phyloP scores from a whole-genome alignment of 2,113 vertebrate genomes.

The Pachycephala philippinensis region DNA sequence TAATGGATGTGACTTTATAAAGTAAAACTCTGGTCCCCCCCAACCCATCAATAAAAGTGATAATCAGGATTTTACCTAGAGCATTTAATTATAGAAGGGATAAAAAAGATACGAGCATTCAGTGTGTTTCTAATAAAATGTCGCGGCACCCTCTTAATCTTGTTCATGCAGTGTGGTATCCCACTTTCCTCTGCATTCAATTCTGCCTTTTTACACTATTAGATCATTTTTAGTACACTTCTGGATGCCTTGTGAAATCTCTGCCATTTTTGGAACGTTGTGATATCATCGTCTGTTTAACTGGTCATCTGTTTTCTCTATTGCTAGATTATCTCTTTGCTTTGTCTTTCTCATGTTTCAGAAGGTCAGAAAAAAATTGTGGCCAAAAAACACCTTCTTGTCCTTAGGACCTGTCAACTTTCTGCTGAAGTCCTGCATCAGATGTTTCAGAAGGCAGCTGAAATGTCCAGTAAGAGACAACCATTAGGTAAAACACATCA shows the following conservation, averaged over 20 bases:
- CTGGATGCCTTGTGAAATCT: background rate
- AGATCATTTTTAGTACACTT: background rate
- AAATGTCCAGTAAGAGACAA: background rate
- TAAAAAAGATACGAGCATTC: background rate
- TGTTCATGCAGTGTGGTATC: background rate
- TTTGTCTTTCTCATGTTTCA: background rate
- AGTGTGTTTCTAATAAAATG: background rate
- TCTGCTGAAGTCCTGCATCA: background rate
- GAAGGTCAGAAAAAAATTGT: background rate
- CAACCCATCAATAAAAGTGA: background rate
- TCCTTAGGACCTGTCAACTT: background rate
- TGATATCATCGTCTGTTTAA: background rate
- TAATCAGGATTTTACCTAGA: background rate
- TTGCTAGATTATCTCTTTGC: background rate
- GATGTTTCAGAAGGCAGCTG: background rate
- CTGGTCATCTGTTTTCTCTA: background rate
- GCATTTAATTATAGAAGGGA: background rate
- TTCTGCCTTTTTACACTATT: background rate
- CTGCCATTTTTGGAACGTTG: background rate
- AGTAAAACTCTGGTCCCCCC: background rate
- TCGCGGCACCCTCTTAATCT: background rate
- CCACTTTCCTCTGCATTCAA: background rate
- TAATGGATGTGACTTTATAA: background rate
- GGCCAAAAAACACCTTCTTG: background rate
- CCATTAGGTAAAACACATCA: background rate